A percentile compares a stretch with the other conserved stretches of the same genome.
Evolutionary conservation across 2,113 vertebrate genomes (phyloP).

Genomic region (Puffinus mauretanicus): DNA sequence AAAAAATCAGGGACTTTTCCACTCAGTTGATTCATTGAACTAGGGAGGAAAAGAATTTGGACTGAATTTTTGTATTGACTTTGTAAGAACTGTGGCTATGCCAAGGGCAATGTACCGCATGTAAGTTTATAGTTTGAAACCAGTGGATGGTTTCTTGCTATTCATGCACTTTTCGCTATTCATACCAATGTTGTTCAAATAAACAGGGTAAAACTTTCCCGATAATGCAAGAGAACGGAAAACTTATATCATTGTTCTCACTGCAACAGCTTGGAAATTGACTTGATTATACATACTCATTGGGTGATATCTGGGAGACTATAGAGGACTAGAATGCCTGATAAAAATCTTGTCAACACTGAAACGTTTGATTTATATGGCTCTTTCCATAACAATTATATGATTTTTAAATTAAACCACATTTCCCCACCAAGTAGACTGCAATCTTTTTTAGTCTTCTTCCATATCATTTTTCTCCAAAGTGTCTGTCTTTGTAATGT

Average conservation of each 20-base stretch:
- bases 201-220: constrained; percentile 34
- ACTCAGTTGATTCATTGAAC: neutral
- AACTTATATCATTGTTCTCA: constrained; percentile 38
- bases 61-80: neutral
- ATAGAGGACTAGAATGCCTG: neutral
- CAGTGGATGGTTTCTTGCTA: neutral
- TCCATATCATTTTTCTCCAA: constrained; percentile 61
- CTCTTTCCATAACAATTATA: constrained; percentile 63
- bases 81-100: neutral
- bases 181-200: neutral
- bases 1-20: neutral
- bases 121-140: neutral
- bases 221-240: neutral
- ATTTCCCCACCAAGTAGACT: constrained; percentile 39
- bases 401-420: constrained; percentile 65
- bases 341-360: constrained; percentile 57
- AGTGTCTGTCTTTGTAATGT: constrained; percentile 60
- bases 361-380: constrained; percentile 67
- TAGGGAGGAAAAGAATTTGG: neutral
- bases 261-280: constrained; percentile 21
- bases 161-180: neutral
- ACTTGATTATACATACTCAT: constrained; percentile 31
- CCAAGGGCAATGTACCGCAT: neutral
- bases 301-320: neutral
- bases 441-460: constrained; percentile 43